These are phyloP conservation scores for Vireo altiloquus DNA, from an alignment of 2,113 vertebrate genomes.

Conservation along the genomic window DNA sequence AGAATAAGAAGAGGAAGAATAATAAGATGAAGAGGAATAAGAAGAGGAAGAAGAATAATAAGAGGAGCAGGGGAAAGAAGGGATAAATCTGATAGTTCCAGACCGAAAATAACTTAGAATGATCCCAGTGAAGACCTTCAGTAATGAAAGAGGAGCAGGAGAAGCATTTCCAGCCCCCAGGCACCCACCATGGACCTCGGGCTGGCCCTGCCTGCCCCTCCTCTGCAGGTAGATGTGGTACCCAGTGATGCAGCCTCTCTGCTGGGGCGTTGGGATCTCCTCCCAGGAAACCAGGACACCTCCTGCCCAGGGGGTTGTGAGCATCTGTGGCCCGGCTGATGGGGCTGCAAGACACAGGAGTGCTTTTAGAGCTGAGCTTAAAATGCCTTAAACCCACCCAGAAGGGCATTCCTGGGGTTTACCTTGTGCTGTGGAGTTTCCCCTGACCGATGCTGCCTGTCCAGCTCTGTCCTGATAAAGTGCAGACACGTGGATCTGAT, in stretches of 20 bases:
- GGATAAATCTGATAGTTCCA: neutral
- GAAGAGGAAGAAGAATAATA: neutral
- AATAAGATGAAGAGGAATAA: neutral
- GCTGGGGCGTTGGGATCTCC: slow-evolving; percentile 44
- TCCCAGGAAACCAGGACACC: slow-evolving; percentile 55
- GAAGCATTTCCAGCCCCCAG: neutral
- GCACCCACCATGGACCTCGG: neutral
- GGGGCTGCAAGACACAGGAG: slow-evolving; percentile 36
- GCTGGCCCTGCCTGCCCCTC: neutral
- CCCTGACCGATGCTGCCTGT: neutral
- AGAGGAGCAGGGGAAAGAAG: neutral
- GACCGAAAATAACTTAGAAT: fast-evolving
- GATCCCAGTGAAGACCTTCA: neutral
- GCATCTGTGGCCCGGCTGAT: slow-evolving; percentile 45
- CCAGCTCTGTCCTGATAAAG: slow-evolving; percentile 50
- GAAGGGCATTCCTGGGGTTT: fast-evolving
- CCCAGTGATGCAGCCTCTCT: slow-evolving; percentile 62
- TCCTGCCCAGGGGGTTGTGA: neutral
- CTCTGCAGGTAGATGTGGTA: slow-evolving; percentile 66
- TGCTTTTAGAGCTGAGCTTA: neutral
- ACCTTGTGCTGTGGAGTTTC: slow-evolving; percentile 54
- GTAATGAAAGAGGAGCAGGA: fast-evolving
- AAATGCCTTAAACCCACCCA: fast-evolving
- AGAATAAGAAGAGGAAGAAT: neutral
- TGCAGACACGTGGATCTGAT: slow-evolving; percentile 51